Conservation (phyloP, 2,113 vertebrate genomes). For the Thomomys bottae region DNA sequence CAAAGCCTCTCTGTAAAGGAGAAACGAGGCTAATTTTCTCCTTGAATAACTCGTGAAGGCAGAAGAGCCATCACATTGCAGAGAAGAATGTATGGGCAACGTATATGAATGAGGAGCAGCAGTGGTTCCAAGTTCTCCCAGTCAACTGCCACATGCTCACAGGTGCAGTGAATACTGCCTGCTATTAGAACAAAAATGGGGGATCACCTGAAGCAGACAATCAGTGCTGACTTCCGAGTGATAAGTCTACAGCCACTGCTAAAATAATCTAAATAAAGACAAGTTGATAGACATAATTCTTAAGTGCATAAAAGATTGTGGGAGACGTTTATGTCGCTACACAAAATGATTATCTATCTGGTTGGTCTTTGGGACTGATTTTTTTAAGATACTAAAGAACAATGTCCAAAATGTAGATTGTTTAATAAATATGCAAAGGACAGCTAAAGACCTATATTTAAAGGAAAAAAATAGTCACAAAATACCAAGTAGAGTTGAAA, state of each 20-base stretch:
- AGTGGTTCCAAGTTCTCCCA: constrained; percentile 44
- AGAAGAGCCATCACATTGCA: constrained; percentile 20
- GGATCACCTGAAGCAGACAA: constrained; percentile 38
- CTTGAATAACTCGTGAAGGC: constrained; percentile 66
- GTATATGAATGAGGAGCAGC: constrained; percentile 10
- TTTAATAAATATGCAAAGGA: background rate
- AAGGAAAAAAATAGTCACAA: background rate
- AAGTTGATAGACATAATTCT: background rate
- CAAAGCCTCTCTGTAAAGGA: constrained; percentile 70
- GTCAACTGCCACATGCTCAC: constrained; percentile 37
- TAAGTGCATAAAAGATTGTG: background rate
- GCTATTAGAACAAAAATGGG: constrained; percentile 52
- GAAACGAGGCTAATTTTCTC: constrained; percentile 78
- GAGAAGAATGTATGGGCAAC: background rate
- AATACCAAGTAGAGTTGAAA: background rate
- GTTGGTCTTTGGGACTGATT: background rate
- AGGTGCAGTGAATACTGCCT: constrained; percentile 53
- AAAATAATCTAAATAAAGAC: background rate
- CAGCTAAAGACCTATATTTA: background rate
- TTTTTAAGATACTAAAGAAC: constrained; percentile 7
- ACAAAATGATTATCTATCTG: background rate
- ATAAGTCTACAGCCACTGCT: background rate
- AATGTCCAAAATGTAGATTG: background rate
- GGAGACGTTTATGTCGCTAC: background rate
- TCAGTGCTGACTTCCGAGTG: background rate